Conservation (phyloP, 2,888 invertebrate species). For the Trachelus tabidus region DNA sequence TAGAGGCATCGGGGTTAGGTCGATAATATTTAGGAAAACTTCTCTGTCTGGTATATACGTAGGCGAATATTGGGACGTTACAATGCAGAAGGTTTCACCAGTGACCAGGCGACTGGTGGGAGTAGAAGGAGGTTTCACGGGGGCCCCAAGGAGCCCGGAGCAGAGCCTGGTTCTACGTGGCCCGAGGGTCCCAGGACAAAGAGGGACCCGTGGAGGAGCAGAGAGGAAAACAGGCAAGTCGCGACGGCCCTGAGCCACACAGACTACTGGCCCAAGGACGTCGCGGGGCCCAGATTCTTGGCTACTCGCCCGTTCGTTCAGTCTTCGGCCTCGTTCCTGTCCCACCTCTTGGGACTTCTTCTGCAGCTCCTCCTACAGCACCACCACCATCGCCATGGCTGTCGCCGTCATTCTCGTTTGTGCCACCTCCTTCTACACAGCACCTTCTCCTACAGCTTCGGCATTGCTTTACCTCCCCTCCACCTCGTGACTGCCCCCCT, state of each 20-base stretch:
- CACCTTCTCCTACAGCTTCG: conserved; percentile 1
- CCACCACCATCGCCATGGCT: neutral
- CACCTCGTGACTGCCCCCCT: conserved; percentile 27
- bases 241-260: conserved; percentile 22
- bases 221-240: conserved; percentile 25
- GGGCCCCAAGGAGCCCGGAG: neutral
- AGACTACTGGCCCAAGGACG: conserved; percentile 35
- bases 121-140: conserved; percentile 10
- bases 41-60: neutral
- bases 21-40: neutral
- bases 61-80: neutral
- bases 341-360: conserved; percentile 4
- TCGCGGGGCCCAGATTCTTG: conserved; percentile 58
- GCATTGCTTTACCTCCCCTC: conserved; percentile 29
- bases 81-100: neutral
- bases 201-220: conserved; percentile 16
- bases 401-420: neutral
- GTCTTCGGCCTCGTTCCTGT: conserved; percentile 4
- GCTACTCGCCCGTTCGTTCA: conserved; percentile 19
- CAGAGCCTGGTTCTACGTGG: neutral
- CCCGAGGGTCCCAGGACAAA: neutral
- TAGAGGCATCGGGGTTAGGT: neutral
- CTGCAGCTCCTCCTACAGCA: neutral
- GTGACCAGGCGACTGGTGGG: neutral
- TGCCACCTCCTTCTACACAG: neutral